phyloP scores from a whole-genome alignment of 2,888 invertebrate species.

The Cryptophagus acutangulus region DNA sequence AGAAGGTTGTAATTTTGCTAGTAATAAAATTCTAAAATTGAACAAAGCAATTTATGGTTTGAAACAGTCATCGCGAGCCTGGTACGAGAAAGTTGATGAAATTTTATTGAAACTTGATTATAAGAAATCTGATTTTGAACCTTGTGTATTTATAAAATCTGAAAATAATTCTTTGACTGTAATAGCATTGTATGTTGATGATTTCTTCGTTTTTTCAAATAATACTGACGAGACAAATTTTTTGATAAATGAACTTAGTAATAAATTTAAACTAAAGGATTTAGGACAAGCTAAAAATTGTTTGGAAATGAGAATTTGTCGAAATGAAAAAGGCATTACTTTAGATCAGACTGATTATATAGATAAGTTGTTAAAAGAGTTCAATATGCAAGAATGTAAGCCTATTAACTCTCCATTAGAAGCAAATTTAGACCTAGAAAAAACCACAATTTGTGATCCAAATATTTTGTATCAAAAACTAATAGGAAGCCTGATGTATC shows the following conservation, averaged over 20 bases:
- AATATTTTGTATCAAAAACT: slow-evolving; percentile 9
- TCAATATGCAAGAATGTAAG: neutral
- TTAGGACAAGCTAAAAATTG: slow-evolving; percentile 12
- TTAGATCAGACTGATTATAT: slow-evolving; percentile 2
- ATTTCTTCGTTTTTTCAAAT: slow-evolving; percentile 11
- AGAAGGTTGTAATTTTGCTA: slow-evolving; percentile 18
- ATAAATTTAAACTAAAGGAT: slow-evolving; percentile 11
- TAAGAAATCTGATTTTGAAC: slow-evolving; percentile 20
- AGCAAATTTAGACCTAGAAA: neutral
- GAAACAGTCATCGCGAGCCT: slow-evolving; percentile 11
- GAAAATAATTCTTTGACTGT: slow-evolving; percentile 8
- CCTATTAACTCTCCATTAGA: neutral
- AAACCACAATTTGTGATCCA: neutral
- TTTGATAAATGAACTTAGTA: slow-evolving; percentile 1
- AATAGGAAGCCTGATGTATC: slow-evolving; percentile 10
- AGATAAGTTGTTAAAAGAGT: neutral
- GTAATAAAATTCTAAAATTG: slow-evolving; percentile 18
- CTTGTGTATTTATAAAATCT: slow-evolving; percentile 8
- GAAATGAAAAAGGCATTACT: neutral
- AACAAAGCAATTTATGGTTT: slow-evolving; percentile 19
- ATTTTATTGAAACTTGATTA: slow-evolving; percentile 17
- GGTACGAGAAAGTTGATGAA: slow-evolving; percentile 14
- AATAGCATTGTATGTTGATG: slow-evolving; percentile 16
- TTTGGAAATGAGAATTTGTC: slow-evolving; percentile 5
- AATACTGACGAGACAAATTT: neutral